Evolutionary conservation across 2,888 invertebrate species (phyloP).

Genomic region (Perithous albicinctus): DNA sequence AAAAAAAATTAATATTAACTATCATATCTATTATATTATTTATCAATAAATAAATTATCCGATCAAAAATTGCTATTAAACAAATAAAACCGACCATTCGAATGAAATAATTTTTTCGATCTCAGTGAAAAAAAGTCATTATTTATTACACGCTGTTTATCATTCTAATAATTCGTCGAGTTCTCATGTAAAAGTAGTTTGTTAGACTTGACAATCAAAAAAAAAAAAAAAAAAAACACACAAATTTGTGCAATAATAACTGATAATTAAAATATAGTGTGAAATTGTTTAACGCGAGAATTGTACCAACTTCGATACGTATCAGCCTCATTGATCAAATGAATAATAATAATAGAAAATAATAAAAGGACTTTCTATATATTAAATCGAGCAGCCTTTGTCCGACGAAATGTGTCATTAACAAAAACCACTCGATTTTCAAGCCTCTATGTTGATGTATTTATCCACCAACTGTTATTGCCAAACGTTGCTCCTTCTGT

Average conservation of each 20-base stretch:
- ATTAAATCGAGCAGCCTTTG: constrained; percentile 17
- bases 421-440: not conserved
- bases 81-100: no score
- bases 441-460: not conserved
- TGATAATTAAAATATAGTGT: constrained; percentile 19
- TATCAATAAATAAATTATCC: no score
- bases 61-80: no score
- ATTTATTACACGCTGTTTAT: not conserved
- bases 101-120: no score
- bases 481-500: not conserved
- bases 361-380: constrained; percentile 52
- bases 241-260: constrained; percentile 53
- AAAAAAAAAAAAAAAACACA: no score
- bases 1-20: no score
- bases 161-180: constrained; percentile 14
- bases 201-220: constrained; percentile 63
- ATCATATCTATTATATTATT: no score
- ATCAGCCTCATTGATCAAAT: constrained; percentile 31
- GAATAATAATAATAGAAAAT: constrained; percentile 16
- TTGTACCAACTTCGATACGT: constrained; percentile 23
- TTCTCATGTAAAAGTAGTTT: constrained; percentile 25
- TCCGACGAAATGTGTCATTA: not conserved
- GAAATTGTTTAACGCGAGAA: constrained; percentile 37
- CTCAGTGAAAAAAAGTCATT: no score
- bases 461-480: constrained; percentile 4